These are phyloP conservation scores for Kryptolebias marmoratus DNA, from an alignment of 2,113 vertebrate genomes.

Conservation along the genomic window DNA sequence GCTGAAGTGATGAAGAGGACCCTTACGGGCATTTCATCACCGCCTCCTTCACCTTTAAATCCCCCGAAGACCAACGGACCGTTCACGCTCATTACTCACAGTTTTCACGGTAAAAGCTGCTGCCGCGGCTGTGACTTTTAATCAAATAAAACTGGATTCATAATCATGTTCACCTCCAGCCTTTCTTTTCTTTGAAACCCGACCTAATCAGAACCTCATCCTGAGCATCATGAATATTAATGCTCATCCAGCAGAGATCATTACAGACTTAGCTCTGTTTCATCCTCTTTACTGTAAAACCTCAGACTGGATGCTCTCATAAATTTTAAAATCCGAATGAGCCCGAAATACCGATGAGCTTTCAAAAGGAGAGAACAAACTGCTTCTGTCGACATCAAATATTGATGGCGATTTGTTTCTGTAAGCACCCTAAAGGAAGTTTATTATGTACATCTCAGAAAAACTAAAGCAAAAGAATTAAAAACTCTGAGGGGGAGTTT, in stretches of 20 bases:
- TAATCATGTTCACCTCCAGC: constrained; percentile 45
- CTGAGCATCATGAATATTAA: constrained; percentile 56
- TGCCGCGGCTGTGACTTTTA: background rate
- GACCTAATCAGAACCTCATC: constrained; percentile 29
- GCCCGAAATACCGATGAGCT: constrained; percentile 11
- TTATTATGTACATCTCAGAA: background rate
- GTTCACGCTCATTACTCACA: background rate
- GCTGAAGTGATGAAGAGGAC: constrained; percentile 51
- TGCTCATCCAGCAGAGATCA: constrained; percentile 8
- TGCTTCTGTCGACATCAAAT: constrained; percentile 49
- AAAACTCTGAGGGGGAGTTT: no score
- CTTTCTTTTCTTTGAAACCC: constrained; percentile 34
- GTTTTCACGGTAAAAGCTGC: background rate
- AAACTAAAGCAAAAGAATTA: background rate
- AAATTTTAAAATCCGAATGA: constrained; percentile 46
- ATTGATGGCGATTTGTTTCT: constrained; percentile 38
- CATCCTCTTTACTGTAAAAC: constrained; percentile 9
- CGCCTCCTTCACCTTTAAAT: constrained; percentile 26
- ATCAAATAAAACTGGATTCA: constrained; percentile 39
- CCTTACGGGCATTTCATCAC: constrained; percentile 29
- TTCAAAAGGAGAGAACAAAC: constrained; percentile 22
- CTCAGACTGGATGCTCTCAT: constrained; percentile 15
- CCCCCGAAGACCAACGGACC: constrained; percentile 11
- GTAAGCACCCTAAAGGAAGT: background rate
- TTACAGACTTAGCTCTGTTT: constrained; percentile 29